Evolutionary conservation across 2,797 vertebrate species (phyloP), one percentile per base, ranked within the genome.

Genomic region (Phyllotis vaccarum): DNA sequence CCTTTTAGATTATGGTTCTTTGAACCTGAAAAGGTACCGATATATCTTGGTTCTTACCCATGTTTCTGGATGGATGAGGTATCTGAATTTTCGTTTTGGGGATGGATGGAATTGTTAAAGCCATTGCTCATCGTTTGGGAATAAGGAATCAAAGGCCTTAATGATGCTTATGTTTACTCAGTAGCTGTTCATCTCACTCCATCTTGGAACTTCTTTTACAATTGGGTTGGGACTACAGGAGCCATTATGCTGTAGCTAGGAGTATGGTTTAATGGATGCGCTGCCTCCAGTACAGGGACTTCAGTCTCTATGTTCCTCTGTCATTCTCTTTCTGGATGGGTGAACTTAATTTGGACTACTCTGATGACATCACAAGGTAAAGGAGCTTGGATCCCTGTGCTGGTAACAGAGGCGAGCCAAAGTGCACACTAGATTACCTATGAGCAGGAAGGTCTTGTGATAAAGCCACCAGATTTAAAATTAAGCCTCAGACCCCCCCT

Each of bases 261-360:
- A 66, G 16, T 17, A 16, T 0, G 1, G 34, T 22, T 2, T 31
- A 19, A 40, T 10, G 6, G 22, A 5, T 4, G 8, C 27, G 1
- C 49, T 14, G 40, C 40, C 27, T 40, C 34, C 14, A 12, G 52
- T 12, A 27, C 0, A 40, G 46, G 14, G 58, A 27, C n/a, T 13
- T 46, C 11, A 0, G 21, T 27, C 1, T 24, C 11, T 52, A 19
- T 9, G 34, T 29, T 27, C 31, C 37, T 58, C 31, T 12, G 5
- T 40, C 24, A 31, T 34, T 21, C n/a, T 43, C 22, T n/a, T 29
- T 40, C 29, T 46, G 1, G 21, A 13, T 2, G 64, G 29, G 24
- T 70, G n/a, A 72, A 34, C 52, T 17, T 19, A 24, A 31, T 54
- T 3, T 13, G 24, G 76, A n/a, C 74, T 43, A 11, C 72, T 46